Evolutionary conservation across 2,888 invertebrate genomes (phyloP).

Genomic region (Aleiodes alternator): DNA sequence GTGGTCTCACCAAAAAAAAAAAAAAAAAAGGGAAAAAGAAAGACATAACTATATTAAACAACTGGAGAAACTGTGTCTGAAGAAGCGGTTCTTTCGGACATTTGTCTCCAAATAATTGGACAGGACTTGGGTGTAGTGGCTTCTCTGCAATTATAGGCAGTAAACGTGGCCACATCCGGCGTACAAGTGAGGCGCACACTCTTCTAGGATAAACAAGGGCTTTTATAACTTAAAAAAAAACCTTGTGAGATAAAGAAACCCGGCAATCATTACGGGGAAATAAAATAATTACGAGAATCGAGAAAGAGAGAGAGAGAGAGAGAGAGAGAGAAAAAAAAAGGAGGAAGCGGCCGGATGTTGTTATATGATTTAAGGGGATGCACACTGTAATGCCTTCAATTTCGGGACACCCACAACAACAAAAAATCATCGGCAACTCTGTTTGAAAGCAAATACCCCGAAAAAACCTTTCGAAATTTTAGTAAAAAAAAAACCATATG

Average conservation of each 20-base stretch:
- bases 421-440: conserved; percentile 27
- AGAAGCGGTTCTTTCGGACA: conserved; percentile 41
- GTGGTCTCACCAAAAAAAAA: conserved; percentile 6
- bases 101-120: conserved; percentile 74
- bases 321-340: conserved; percentile 45
- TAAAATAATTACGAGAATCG: conserved; percentile 64
- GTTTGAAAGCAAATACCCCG: neutral
- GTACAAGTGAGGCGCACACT: conserved; percentile 53
- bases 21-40: neutral
- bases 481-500: neutral
- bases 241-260: conserved; percentile 47
- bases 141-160: conserved; percentile 74
- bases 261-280: conserved; percentile 61
- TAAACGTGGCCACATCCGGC: conserved; percentile 75
- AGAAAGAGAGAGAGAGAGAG: conserved; percentile 54
- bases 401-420: conserved; percentile 27
- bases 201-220: conserved; percentile 52
- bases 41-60: neutral
- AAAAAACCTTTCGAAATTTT: neutral
- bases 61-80: conserved; percentile 15
- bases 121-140: conserved; percentile 63
- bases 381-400: conserved; percentile 36
- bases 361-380: conserved; percentile 56
- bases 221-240: conserved; percentile 46
- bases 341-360: conserved; percentile 55